Percentiles rank a stretch among this genome's conserved stretches.
Evolutionary conservation across 2,888 invertebrate species (phyloP).

Genomic region (Linnaemya tessellans): DNA sequence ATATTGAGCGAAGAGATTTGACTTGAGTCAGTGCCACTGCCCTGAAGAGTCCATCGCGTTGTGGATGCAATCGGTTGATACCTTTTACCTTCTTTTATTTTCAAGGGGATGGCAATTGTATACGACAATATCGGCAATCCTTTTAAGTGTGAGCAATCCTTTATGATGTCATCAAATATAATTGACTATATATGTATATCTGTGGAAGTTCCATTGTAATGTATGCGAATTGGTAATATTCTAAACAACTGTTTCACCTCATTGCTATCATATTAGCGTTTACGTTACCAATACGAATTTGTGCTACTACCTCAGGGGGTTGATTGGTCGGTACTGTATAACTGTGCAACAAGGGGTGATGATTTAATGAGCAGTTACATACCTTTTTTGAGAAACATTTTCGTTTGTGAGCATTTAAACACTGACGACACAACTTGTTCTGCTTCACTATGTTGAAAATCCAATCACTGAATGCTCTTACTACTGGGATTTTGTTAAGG

Average conservation of each 20-base stretch:
- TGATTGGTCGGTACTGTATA: neutral
- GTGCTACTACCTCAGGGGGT: neutral
- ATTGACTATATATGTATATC: neutral
- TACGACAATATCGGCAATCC: too few species aligned
- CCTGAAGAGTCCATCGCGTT: too few species aligned
- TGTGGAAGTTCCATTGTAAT: neutral
- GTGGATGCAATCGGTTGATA: too few species aligned
- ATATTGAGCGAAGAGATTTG: too few species aligned
- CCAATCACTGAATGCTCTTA: constrained; percentile 9
- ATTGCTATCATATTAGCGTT: neutral
- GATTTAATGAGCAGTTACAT: neutral
- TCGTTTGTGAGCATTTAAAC: neutral
- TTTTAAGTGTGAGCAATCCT: neutral
- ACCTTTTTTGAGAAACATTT: constrained; percentile 15
- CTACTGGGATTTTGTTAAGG: constrained; percentile 5
- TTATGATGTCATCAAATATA: neutral
- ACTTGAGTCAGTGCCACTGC: too few species aligned
- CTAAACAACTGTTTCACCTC: neutral
- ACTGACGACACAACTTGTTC: too few species aligned
- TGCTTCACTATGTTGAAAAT: neutral
- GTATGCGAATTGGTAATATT: neutral
- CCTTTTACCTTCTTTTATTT: too few species aligned
- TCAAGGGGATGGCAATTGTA: too few species aligned
- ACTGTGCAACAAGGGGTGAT: constrained; percentile 2
- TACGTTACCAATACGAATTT: neutral